Percentiles rank a stretch among this genome's conserved stretches.
Conservation (phyloP, 2,797 vertebrate species). For the Sus cebifrons region DNA sequence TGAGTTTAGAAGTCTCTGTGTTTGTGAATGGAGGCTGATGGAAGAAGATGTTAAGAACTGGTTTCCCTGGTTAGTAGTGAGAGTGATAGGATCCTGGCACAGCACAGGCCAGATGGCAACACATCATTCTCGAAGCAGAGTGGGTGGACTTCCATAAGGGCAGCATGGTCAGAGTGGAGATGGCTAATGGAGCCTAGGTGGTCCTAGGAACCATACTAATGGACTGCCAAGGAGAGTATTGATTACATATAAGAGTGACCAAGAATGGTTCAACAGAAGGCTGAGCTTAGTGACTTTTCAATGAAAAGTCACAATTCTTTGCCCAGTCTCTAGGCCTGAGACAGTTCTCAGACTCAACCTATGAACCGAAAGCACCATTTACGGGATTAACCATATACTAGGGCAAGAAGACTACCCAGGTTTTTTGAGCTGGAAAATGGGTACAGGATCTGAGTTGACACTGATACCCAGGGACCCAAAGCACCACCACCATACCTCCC, state of each 20-base stretch:
- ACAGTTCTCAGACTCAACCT: neutral
- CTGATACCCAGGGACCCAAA: neutral
- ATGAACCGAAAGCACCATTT: neutral
- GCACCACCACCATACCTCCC: neutral
- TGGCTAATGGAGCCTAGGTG: constrained; percentile 23
- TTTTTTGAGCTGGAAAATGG: constrained; percentile 28
- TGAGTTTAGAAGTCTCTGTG: constrained; percentile 10
- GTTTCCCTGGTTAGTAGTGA: neutral
- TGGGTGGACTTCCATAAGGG: constrained; percentile 20
- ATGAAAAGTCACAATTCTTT: neutral
- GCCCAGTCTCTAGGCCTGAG: neutral
- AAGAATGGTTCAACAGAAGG: constrained; percentile 18
- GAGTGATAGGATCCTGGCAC: neutral
- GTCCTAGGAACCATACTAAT: neutral
- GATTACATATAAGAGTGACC: neutral
- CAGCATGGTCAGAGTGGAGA: neutral
- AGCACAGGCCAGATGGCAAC: neutral
- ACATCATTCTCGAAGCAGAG: neutral
- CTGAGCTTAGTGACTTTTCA: constrained; percentile 3
- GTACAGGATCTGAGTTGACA: constrained; percentile 13
- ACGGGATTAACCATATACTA: neutral
- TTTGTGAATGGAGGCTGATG: constrained; percentile 21
- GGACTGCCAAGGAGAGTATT: neutral
- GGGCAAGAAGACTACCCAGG: neutral
- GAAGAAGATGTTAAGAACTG: constrained; percentile 27